Evolutionary conservation across 2,888 invertebrate species (phyloP).

Genomic region (Neuroscelio doddi): DNA sequence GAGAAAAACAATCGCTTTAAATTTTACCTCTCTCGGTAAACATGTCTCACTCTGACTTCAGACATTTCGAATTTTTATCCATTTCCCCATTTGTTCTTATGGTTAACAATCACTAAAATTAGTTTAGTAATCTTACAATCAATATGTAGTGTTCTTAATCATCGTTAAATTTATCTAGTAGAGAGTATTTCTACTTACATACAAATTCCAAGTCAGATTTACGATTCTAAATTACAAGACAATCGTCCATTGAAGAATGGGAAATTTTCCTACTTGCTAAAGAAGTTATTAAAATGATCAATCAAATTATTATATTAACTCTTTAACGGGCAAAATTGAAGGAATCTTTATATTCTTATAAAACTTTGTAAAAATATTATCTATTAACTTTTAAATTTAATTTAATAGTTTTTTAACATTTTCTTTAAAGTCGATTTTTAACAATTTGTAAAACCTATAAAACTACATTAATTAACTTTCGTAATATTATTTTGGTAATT

Average conservation of each 20-base stretch:
- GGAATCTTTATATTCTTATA: too few relatives aligned
- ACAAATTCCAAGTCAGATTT: constrained; percentile 36
- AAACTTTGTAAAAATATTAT: too few relatives aligned
- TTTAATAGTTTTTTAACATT: too few relatives aligned
- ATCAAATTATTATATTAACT: too few relatives aligned
- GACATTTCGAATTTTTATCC: constrained; percentile 35
- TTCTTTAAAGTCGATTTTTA: too few relatives aligned
- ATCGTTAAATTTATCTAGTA: constrained; percentile 48
- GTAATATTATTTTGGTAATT: too few relatives aligned
- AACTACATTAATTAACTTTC: too few relatives aligned
- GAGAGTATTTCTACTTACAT: constrained; percentile 52
- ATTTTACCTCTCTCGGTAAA: neutral
- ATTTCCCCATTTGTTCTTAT: constrained; percentile 15
- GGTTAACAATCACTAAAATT: constrained; percentile 29
- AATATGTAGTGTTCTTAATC: constrained; percentile 37
- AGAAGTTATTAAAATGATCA: too few relatives aligned
- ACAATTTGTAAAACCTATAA: too few relatives aligned
- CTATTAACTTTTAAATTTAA: too few relatives aligned
- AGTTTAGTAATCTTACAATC: constrained; percentile 17
- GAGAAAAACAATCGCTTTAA: constrained; percentile 57
- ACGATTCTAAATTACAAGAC: too few relatives aligned
- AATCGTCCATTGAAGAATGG: neutral
- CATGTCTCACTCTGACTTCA: constrained; percentile 52
- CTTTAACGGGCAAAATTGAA: too few relatives aligned
- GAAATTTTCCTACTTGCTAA: neutral